A percentile compares a stretch with the other conserved stretches of the same genome.
phyloP scores from a whole-genome alignment of 2,797 vertebrate genomes.

The Pseudochromis fuscus region DNA sequence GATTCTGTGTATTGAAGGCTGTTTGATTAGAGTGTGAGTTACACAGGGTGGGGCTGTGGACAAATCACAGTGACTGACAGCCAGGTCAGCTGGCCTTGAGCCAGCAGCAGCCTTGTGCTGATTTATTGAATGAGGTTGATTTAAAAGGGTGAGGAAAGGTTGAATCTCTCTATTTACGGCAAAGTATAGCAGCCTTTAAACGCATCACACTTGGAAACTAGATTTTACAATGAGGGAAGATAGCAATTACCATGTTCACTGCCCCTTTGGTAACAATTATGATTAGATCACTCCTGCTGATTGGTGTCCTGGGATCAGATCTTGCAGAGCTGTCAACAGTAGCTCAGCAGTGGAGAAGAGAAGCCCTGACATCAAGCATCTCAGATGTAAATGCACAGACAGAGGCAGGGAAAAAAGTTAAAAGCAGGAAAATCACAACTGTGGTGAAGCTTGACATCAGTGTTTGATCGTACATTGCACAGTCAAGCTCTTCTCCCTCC shows the following conservation, averaged over 20 bases:
- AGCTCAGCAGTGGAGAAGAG: conserved; percentile 16
- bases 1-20: conserved; percentile 20
- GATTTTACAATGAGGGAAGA: not conserved
- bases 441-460: not conserved
- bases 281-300: conserved; percentile 21
- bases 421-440: conserved; percentile 20
- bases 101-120: conserved; percentile 42
- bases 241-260: conserved; percentile 22
- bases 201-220: not conserved
- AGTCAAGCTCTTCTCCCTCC: too few relatives aligned
- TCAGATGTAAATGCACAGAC: conserved; percentile 19
- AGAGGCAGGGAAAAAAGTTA: conserved; percentile 19
- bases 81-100: conserved; percentile 46
- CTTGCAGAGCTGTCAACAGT: not conserved
- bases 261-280: conserved; percentile 25
- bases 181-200: conserved; percentile 18
- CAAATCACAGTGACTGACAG: conserved; percentile 70
- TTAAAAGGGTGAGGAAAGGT: conserved; percentile 26
- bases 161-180: conserved; percentile 17
- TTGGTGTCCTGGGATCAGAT: conserved; percentile 27
- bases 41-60: conserved; percentile 38
- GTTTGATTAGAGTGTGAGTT: conserved; percentile 61
- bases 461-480: too few relatives aligned
- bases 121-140: conserved; percentile 50
- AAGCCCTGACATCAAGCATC: not conserved